A percentile compares a stretch with the other conserved stretches of the same genome.
phyloP scores from a whole-genome alignment of 2,888 invertebrate genomes.

The Oithona nana region DNA sequence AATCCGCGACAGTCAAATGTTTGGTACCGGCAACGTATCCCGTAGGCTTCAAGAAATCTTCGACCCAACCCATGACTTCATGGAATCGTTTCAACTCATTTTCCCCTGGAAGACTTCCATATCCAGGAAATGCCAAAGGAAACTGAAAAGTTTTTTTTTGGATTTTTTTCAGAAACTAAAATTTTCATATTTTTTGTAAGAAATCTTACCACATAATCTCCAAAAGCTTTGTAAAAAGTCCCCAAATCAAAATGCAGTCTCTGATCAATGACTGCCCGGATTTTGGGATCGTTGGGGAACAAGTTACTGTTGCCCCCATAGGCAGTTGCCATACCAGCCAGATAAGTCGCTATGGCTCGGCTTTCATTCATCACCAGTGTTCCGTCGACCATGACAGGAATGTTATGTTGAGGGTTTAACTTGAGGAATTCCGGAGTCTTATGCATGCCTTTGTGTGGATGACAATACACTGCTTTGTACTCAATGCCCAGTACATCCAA shows the following conservation, averaged over 20 bases:
- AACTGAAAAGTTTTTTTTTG: too few species aligned
- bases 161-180: too few species aligned
- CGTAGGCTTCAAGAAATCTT: background rate
- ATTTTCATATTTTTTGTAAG: too few species aligned
- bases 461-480: too few species aligned
- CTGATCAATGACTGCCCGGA: background rate
- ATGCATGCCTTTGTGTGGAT: too few species aligned
- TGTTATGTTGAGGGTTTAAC: slow-evolving; percentile 1
- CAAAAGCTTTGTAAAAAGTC: background rate
- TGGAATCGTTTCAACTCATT: too few species aligned
- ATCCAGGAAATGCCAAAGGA: too few species aligned
- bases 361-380: background rate
- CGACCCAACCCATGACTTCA: background rate
- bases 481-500: too few species aligned
- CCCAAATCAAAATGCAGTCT: slow-evolving; percentile 1
- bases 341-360: slow-evolving; percentile 1
- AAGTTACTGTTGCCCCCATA: background rate
- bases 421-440: too few species aligned
- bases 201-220: background rate
- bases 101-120: too few species aligned
- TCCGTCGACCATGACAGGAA: background rate
- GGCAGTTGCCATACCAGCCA: background rate
- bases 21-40: slow-evolving; percentile 17
- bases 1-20: slow-evolving; percentile 19
- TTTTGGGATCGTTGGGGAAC: background rate